phyloP scores from a whole-genome alignment of 2,797 vertebrate species.

The Hydrocynus forskahlii region DNA sequence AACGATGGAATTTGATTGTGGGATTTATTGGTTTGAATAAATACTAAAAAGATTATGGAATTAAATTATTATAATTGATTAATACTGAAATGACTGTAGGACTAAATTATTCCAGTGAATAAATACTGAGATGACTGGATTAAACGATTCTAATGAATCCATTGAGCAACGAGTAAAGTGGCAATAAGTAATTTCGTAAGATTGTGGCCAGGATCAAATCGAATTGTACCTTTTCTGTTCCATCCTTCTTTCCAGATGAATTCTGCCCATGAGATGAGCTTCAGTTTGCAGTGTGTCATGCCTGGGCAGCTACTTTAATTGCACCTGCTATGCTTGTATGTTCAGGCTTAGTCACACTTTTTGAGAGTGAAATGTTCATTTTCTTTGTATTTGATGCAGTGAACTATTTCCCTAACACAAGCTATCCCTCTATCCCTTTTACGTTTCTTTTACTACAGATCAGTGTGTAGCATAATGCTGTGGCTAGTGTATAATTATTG shows the following conservation, averaged over 20 bases:
- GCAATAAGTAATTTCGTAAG: neutral
- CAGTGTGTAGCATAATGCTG: too few species aligned
- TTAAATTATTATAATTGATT: too few species aligned
- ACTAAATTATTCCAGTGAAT: slow-evolving; percentile 10
- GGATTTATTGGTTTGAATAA: too few species aligned
- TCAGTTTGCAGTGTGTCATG: slow-evolving; percentile 16
- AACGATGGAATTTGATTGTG: too few species aligned
- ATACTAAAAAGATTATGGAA: too few species aligned
- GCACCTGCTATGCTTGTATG: slow-evolving; percentile 8
- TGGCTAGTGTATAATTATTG: too few species aligned
- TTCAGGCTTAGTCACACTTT: neutral
- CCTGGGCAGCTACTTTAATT: slow-evolving; percentile 1
- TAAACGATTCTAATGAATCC: neutral
- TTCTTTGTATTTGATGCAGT: too few species aligned
- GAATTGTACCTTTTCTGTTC: slow-evolving; percentile 43
- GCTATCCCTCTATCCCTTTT: too few species aligned
- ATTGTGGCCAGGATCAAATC: neutral
- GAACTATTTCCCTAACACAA: too few species aligned
- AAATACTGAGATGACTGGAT: neutral
- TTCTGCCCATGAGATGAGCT: slow-evolving; percentile 16
- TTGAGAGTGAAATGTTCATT: too few species aligned
- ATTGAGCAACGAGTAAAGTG: neutral
- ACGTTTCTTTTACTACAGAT: too few species aligned
- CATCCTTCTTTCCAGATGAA: slow-evolving; percentile 28
- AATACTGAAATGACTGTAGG: neutral